Percentiles rank a stretch among this genome's conserved stretches.
Evolutionary conservation across 2,888 invertebrate genomes (phyloP).

Genomic region (Oegoconia quadripuncta): DNA sequence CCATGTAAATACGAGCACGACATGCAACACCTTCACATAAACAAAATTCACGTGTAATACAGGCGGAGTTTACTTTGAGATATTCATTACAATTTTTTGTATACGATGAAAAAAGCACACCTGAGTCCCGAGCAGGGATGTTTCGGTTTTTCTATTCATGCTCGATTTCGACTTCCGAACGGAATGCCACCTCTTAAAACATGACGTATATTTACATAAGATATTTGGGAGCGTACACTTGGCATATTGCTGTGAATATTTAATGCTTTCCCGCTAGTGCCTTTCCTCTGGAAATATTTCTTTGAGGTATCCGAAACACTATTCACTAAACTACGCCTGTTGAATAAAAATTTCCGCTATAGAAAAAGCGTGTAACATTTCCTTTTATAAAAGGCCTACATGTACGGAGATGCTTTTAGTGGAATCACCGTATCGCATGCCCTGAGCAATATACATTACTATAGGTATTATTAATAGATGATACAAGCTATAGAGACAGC

Average conservation of each 20-base stretch:
- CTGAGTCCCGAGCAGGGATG: constrained; percentile 38
- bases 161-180: constrained; percentile 28
- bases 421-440: constrained; percentile 68
- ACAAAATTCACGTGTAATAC: background rate
- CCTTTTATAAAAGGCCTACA: constrained; percentile 36
- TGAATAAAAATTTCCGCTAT: constrained; percentile 51
- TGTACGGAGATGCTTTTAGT: constrained; percentile 59
- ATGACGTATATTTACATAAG: constrained; percentile 52
- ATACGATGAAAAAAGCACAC: constrained; percentile 41
- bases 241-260: constrained; percentile 57
- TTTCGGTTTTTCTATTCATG: constrained; percentile 23
- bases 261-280: constrained; percentile 37
- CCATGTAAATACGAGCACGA: background rate
- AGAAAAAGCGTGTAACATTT: constrained; percentile 41
- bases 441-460: constrained; percentile 46
- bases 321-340: constrained; percentile 46
- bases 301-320: constrained; percentile 51
- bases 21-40: background rate
- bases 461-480: constrained; percentile 45
- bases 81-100: constrained; percentile 44
- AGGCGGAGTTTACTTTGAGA: constrained; percentile 23
- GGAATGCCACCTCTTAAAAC: constrained; percentile 42
- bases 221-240: constrained; percentile 49
- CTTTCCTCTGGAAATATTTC: constrained; percentile 48
- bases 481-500: constrained; percentile 42